Conservation (phyloP, 2,888 invertebrate genomes). For the Sturmia bella region DNA sequence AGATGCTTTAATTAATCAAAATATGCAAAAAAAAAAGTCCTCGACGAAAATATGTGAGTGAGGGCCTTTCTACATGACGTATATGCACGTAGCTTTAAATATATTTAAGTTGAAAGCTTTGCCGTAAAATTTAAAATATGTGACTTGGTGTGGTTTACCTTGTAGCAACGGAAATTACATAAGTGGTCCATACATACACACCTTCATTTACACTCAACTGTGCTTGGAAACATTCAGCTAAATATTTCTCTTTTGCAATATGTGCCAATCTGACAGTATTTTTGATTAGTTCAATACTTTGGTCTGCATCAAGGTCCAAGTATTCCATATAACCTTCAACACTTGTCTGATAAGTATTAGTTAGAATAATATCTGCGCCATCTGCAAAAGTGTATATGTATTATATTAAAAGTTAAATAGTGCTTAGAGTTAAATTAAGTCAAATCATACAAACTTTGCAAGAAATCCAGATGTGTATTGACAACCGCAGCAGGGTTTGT, state of each 20-base stretch:
- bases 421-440: too few species aligned
- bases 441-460: conserved; percentile 84
- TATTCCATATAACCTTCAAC: conserved; percentile 89
- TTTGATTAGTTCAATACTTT: conserved; percentile 88
- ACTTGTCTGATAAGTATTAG: conserved; percentile 95
- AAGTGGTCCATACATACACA: too few species aligned
- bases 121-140: too few species aligned
- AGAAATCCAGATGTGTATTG: conserved; percentile 90
- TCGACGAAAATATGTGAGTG: too few species aligned
- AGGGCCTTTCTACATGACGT: too few species aligned
- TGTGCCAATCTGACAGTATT: conserved; percentile 89
- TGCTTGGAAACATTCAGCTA: conserved; percentile 83
- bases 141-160: too few species aligned
- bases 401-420: too few species aligned
- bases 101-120: too few species aligned
- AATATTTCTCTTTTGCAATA: conserved; percentile 86
- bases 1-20: too few species aligned
- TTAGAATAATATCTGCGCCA: conserved; percentile 93
- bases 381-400: conserved; percentile 82
- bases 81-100: too few species aligned
- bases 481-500: conserved; percentile 91
- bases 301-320: conserved; percentile 86
- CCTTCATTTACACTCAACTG: conserved; percentile 74
- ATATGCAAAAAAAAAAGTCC: too few species aligned
- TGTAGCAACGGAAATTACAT: too few species aligned